Evolutionary conservation across 2,888 invertebrate species (phyloP).

Genomic region (Phasia obesa): DNA sequence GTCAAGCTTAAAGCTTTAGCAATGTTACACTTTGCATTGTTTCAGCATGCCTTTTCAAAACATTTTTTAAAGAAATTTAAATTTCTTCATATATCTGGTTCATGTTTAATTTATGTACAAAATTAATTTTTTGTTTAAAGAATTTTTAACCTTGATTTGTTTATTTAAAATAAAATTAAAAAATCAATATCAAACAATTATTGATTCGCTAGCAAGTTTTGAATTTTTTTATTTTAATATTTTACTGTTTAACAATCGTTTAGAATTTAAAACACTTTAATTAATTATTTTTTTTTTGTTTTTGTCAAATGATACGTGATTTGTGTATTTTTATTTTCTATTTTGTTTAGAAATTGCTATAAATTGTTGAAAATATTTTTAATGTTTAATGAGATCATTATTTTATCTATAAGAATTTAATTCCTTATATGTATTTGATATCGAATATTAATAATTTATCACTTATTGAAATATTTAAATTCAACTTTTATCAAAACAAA

Average conservation of each 20-base stretch:
- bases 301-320: conserved; percentile 39
- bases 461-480: background rate
- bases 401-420: conserved; percentile 44
- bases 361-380: conserved; percentile 42
- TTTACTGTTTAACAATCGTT: conserved; percentile 7
- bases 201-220: conserved; percentile 54
- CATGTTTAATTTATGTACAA: conserved; percentile 28
- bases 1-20: conserved; percentile 4
- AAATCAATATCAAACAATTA: background rate
- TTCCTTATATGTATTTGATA: conserved; percentile 26
- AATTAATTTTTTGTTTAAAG: conserved; percentile 12
- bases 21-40: background rate
- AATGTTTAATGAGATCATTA: conserved; percentile 64
- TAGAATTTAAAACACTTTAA: conserved; percentile 54
- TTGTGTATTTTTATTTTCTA: conserved; percentile 37
- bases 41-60: background rate
- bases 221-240: conserved; percentile 46
- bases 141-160: conserved; percentile 80
- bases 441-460: conserved; percentile 21
- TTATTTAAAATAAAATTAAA: conserved; percentile 2
- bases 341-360: conserved; percentile 19
- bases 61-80: conserved; percentile 28
- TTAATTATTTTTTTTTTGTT: background rate
- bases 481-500: conserved; percentile 12
- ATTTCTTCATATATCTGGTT: conserved; percentile 26